Evolutionary conservation across 2,888 invertebrate species (phyloP), one percentile per base, ranked within the genome.

Genomic region (Acanthosepion lycidas): DNA sequence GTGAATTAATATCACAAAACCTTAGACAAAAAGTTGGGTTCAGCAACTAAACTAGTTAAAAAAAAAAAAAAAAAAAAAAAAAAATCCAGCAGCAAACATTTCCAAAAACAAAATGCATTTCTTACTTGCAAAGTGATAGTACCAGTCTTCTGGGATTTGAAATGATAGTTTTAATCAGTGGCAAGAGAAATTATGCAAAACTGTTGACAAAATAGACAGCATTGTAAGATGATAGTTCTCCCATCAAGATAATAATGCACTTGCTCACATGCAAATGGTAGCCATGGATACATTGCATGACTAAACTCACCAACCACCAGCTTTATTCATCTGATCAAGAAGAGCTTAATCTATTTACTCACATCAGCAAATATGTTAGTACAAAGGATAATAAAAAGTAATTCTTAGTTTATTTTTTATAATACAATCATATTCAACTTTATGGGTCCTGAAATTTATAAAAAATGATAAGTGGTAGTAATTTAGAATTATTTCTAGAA

Each of bases 31-130:
- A 59, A 6, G 20, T 59, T 20, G 20, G 23, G 59, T 4, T 20
- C 59, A 23, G 5, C 6, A 59, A 59, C 59, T 55, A 55, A 18
- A 18, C 55, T 59, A 59, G 20, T 59, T 59, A 59, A 59, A 59
- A 0, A 20, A 59, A 23, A 6, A 6, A 1, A 20, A 23, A 2
- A 3, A 20, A 20, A 20, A 6, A 1, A 20, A 23, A 2, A 3
- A 20, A 20, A 20, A 0, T 8, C 18, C 20, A 28, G 0, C 8
- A 64, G 6, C 1, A 42, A 42, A 42, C 42, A 42, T 64, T 78
- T 78, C 12, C 28, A 28, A 28, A n/a, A 28, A n/a, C 78, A 78
- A 78, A 28, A 78, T 28, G 28, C 26, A 64, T 9, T 28, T 6
- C 18, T 6, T 3, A 78, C 5, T n/a, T 9, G 6, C 28, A 78